These are phyloP conservation scores for Tachycineta bicolor DNA, from an alignment of 2,113 vertebrate genomes.

Conservation along the genomic window DNA sequence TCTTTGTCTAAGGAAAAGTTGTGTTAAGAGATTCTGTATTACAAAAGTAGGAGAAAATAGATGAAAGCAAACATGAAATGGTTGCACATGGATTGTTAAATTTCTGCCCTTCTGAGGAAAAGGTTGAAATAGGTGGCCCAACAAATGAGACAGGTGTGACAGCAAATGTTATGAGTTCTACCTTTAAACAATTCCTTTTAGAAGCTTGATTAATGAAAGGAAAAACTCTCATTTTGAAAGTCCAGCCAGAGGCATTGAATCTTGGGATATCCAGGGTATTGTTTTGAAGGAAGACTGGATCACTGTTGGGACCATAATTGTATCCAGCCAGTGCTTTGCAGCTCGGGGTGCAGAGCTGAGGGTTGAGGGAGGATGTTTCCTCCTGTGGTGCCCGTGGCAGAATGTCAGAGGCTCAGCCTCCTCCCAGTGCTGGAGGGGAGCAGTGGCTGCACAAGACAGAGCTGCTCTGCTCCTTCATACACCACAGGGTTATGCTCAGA, in stretches of 20 bases:
- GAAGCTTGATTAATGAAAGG: background rate
- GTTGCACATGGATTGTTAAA: background rate
- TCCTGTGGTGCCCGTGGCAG: background rate
- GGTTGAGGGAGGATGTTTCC: background rate
- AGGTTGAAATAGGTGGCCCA: background rate
- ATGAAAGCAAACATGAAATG: background rate
- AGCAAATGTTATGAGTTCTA: background rate
- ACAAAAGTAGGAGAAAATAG: background rate
- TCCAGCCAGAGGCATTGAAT: background rate
- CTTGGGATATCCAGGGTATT: background rate
- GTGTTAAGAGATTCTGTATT: background rate
- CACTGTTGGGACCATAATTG: background rate
- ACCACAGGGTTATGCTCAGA: background rate
- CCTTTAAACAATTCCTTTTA: background rate
- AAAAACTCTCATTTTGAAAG: background rate
- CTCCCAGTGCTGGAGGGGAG: background rate
- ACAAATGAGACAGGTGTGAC: background rate
- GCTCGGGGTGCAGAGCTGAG: background rate
- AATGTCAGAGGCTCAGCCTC: background rate
- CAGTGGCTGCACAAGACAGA: background rate
- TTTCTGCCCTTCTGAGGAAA: background rate
- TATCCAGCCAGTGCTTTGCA: background rate
- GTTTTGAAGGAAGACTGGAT: background rate
- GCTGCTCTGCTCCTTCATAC: background rate
- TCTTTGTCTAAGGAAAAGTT: background rate